phyloP scores from a whole-genome alignment of 2,888 invertebrate genomes.

The Seira sanloemensis region DNA sequence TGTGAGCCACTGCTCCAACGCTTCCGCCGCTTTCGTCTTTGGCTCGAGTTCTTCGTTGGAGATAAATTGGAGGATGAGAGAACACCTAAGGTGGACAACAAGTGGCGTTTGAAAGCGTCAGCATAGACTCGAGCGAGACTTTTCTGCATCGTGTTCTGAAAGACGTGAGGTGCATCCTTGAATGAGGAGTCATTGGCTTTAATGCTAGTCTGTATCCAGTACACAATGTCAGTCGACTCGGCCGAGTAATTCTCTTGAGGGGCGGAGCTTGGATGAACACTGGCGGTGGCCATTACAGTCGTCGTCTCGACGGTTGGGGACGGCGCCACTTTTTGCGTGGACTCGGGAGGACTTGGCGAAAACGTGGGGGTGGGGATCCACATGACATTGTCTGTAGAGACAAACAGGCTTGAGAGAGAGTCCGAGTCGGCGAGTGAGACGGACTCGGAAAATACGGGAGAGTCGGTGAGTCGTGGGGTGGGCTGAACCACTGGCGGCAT shows the following conservation, averaged over 20 bases:
- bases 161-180: conserved; percentile 40
- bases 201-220: conserved; percentile 72
- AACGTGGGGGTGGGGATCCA: conserved; percentile 35
- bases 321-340: conserved; percentile 13
- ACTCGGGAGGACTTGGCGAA: conserved; percentile 34
- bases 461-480: conserved; percentile 4
- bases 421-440: neutral
- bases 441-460: neutral
- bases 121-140: conserved; percentile 71
- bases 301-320: neutral
- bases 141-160: conserved; percentile 68
- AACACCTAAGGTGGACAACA: conserved; percentile 67
- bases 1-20: neutral
- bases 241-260: conserved; percentile 26
- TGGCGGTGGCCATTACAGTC: neutral
- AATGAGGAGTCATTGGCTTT: conserved; percentile 55
- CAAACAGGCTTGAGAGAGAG: neutral
- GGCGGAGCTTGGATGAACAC: conserved; percentile 10
- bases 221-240: conserved; percentile 55
- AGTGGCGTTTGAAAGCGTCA: conserved; percentile 72
- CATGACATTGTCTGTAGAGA: conserved; percentile 16
- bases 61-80: conserved; percentile 27
- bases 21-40: neutral
- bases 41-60: neutral
- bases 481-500: conserved; percentile 12